A percentile compares a stretch with the other conserved stretches of the same genome.
Evolutionary conservation across 2,888 invertebrate species (phyloP).

Genomic region (Meteorus colon): DNA sequence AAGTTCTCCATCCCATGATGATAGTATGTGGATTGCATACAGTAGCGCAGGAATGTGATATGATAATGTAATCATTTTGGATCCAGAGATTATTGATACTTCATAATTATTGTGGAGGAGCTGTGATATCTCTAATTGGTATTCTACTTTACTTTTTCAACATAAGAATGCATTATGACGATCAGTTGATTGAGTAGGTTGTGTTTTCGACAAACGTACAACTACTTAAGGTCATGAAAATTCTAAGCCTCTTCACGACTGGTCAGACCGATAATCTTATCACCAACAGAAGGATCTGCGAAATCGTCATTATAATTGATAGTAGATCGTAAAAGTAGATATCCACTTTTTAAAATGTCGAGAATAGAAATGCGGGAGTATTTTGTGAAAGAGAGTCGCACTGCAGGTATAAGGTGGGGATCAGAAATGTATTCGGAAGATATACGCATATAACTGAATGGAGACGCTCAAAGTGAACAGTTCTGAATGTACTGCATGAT

Average conservation of each 20-base stretch:
- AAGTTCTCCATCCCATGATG: too few species aligned
- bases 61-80: too few species aligned
- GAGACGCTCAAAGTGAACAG: background rate
- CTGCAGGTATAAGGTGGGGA: background rate
- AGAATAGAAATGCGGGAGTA: background rate
- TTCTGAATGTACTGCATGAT: background rate
- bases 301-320: background rate
- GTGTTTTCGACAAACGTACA: background rate
- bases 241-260: background rate
- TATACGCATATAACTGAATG: background rate
- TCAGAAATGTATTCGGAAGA: background rate
- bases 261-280: background rate
- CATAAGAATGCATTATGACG: too few species aligned
- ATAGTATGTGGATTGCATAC: too few species aligned
- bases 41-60: too few species aligned
- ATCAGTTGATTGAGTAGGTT: background rate
- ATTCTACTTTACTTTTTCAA: too few species aligned
- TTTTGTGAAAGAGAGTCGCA: background rate
- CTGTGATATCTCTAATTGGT: too few species aligned
- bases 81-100: too few species aligned
- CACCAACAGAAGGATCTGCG: background rate
- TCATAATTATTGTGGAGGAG: too few species aligned
- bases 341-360: background rate
- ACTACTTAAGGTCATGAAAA: background rate
- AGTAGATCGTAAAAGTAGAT: background rate